Conservation (phyloP, 2,797 vertebrate genomes). For the Leptoclinus maculatus region DNA sequence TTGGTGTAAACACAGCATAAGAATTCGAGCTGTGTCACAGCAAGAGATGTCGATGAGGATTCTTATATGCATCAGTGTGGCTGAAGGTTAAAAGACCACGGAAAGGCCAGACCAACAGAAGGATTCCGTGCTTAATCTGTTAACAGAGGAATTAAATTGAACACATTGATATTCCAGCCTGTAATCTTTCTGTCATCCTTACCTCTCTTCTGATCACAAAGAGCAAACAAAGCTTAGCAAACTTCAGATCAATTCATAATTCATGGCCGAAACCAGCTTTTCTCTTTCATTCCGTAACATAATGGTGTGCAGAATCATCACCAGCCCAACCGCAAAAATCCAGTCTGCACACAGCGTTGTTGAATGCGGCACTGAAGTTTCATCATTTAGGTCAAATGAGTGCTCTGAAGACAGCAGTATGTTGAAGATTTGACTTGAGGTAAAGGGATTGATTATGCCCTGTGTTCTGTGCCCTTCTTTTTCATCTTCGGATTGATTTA, state of each 20-base stretch:
- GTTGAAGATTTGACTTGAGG: conserved; percentile 54
- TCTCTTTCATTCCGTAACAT: conserved; percentile 1
- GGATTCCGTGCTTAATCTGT: conserved; percentile 64
- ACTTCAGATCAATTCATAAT: conserved; percentile 57
- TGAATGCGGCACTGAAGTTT: conserved; percentile 38
- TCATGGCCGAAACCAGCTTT: conserved; percentile 42
- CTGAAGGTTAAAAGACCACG: conserved; percentile 62
- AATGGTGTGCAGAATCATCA: conserved; percentile 6
- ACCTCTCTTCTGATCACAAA: conserved; percentile 62
- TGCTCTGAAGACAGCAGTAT: conserved; percentile 18
- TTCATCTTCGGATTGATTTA: conserved; percentile 67
- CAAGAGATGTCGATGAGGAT: conserved; percentile 11
- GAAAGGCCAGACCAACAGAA: conserved; percentile 37
- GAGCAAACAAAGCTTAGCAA: conserved; percentile 74
- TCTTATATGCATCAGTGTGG: conserved; percentile 1
- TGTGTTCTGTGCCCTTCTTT: conserved; percentile 44
- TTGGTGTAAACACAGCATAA: neutral
- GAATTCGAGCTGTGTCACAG: neutral
- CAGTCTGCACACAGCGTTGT: conserved; percentile 41
- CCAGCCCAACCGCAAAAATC: conserved; percentile 6
- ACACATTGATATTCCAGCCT: conserved; percentile 70
- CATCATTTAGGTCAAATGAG: conserved; percentile 34
- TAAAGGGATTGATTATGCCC: conserved; percentile 64
- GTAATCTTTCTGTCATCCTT: conserved; percentile 75
- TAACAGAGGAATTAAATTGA: conserved; percentile 67